A percentile compares a stretch with the other conserved stretches of the same genome.
Evolutionary conservation across 1,140 invertebrate genomes (phyloP).

Genomic region (Oryctes rhinoceros): DNA sequence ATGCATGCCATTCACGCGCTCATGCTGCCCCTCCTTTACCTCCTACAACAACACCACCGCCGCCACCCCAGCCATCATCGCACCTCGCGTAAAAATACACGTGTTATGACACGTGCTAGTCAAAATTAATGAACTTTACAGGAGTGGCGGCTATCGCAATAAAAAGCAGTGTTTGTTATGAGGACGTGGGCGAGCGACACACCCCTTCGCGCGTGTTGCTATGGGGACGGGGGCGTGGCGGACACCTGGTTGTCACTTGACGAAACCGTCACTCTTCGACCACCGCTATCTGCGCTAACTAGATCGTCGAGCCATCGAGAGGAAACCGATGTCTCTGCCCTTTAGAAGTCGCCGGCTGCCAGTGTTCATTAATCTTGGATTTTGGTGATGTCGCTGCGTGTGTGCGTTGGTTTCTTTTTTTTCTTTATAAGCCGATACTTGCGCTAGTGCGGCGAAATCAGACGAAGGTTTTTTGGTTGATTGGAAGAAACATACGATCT

Average conservation of each 20-base stretch:
- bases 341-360: neutral
- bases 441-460: no score
- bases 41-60: neutral
- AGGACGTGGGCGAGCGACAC: constrained; percentile 52
- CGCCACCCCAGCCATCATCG: neutral
- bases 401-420: constrained; percentile 8
- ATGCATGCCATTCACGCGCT: neutral
- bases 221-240: constrained; percentile 55
- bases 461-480: neutral
- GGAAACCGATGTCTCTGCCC: constrained; percentile 14
- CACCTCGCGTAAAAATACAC: constrained; percentile 50
- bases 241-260: constrained; percentile 56
- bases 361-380: constrained; percentile 26
- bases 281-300: constrained; percentile 26
- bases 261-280: constrained; percentile 45
- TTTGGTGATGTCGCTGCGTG: neutral
- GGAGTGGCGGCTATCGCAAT: constrained; percentile 54
- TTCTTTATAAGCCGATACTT: neutral
- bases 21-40: neutral
- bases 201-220: constrained; percentile 55
- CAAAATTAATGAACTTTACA: constrained; percentile 60
- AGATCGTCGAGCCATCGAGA: constrained; percentile 18
- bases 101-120: constrained; percentile 58
- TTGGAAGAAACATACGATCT: neutral
- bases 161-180: constrained; percentile 51